These are phyloP conservation scores for Oryzias javanicus DNA, from an alignment of 2,113 vertebrate genomes.

Conservation along the genomic window DNA sequence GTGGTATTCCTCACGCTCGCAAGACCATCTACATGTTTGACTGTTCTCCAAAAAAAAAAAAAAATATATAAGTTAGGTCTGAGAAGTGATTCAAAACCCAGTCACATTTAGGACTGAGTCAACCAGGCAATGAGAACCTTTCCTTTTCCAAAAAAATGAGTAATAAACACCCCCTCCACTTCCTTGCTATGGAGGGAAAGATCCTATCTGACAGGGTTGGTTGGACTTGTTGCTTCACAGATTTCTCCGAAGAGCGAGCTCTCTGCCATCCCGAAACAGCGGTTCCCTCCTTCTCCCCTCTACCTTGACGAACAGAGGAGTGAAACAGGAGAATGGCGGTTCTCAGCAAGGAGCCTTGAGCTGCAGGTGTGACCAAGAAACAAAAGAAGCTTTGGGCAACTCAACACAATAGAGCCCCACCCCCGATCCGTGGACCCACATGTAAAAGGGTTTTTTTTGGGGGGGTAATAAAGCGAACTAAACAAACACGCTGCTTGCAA, in stretches of 20 bases:
- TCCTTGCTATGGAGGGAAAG: conserved; percentile 45
- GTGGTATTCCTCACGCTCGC: conserved; percentile 14
- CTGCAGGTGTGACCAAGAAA: conserved; percentile 73
- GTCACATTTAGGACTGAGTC: conserved; percentile 38
- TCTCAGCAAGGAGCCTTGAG: conserved; percentile 64
- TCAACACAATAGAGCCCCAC: conserved; percentile 77
- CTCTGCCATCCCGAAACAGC: conserved; percentile 42
- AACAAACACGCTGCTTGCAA: conserved; percentile 37
- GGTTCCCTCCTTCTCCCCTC: conserved; percentile 42
- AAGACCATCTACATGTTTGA: not conserved
- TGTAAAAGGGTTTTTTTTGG: conserved; percentile 28
- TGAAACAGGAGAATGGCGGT: conserved; percentile 66
- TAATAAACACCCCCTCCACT: conserved; percentile 45
- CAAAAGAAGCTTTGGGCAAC: conserved; percentile 60
- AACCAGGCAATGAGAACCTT: conserved; percentile 58
- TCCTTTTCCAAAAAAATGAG: conserved; percentile 38
- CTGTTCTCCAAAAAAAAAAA: conserved; percentile 1
- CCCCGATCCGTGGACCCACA: conserved; percentile 47
- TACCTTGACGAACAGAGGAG: conserved; percentile 49
- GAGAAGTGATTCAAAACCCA: conserved; percentile 54
- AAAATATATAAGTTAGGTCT: conserved; percentile 6
- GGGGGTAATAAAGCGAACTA: conserved; percentile 28
- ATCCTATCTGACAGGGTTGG: conserved; percentile 51
- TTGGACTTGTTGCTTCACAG: conserved; percentile 71
- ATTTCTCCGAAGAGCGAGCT: conserved; percentile 41